Conservation (phyloP, 2,113 vertebrate genomes). For the Hippocampus barbouri region DNA sequence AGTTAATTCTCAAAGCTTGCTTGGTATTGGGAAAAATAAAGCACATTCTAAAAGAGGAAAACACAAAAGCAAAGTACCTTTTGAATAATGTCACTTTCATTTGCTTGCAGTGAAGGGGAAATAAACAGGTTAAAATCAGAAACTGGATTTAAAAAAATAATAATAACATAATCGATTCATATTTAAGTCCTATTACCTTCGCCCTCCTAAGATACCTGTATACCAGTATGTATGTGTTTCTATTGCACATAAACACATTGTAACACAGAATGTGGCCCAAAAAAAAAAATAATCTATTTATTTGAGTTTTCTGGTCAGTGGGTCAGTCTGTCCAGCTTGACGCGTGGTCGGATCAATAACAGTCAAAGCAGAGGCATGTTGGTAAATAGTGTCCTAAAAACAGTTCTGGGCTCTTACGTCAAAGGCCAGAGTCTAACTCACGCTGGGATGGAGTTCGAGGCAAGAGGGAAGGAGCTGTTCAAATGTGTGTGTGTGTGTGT, state of each 20-base stretch:
- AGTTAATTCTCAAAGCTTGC: not conserved
- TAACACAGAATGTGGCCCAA: not conserved
- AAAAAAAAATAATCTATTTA: slow-evolving; percentile 2
- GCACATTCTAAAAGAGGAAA: not conserved
- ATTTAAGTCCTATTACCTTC: not conserved
- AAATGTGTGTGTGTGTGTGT: too few species aligned
- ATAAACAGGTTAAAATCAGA: not conserved
- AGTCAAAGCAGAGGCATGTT: slow-evolving; percentile 36
- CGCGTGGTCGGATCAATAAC: slow-evolving; percentile 30
- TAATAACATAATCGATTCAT: too few species aligned
- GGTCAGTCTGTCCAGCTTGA: slow-evolving; percentile 37
- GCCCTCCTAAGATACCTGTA: not conserved
- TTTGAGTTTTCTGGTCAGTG: slow-evolving; percentile 33
- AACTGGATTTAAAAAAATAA: too few species aligned
- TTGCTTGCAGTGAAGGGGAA: not conserved
- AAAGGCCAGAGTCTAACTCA: slow-evolving; percentile 21
- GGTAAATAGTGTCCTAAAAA: slow-evolving; percentile 39
- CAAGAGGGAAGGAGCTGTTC: not conserved
- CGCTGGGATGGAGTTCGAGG: not conserved
- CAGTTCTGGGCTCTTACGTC: slow-evolving; percentile 20
- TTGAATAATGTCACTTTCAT: too few species aligned
- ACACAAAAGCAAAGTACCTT: not conserved
- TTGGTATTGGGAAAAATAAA: not conserved
- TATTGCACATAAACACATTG: not conserved
- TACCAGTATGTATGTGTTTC: not conserved